A percentile compares a stretch with the other conserved stretches of the same genome.
phyloP scores from a whole-genome alignment of 2,797 vertebrate genomes.

The Crenichthys baileyi region DNA sequence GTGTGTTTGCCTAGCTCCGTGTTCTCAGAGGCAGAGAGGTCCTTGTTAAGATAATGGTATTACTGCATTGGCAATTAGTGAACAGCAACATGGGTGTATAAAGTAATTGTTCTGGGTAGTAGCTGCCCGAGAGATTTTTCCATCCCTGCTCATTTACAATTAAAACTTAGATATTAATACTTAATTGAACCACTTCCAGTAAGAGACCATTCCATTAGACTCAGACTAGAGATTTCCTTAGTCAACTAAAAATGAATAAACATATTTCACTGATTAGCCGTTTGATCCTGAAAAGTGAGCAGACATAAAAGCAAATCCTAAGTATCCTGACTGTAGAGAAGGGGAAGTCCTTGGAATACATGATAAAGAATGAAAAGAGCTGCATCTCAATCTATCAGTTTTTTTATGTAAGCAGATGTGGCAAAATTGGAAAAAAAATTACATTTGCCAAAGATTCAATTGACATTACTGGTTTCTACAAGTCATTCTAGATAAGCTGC shows the following conservation, averaged over 20 bases:
- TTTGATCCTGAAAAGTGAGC: too few species aligned
- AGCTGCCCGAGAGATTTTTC: slow-evolving; percentile 36
- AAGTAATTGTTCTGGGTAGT: slow-evolving; percentile 56
- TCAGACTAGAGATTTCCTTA: too few species aligned
- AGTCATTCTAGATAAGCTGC: background rate
- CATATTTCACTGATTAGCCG: too few species aligned
- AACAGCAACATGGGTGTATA: slow-evolving; percentile 52
- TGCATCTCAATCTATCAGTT: background rate
- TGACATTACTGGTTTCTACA: background rate
- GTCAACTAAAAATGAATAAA: too few species aligned
- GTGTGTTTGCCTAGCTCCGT: too few species aligned
- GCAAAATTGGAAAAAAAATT: background rate
- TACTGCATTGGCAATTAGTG: background rate
- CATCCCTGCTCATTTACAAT: slow-evolving; percentile 46
- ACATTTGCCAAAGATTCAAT: background rate
- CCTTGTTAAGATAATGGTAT: too few species aligned
- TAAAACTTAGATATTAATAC: slow-evolving; percentile 40
- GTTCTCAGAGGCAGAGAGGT: too few species aligned
- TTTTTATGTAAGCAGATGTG: background rate
- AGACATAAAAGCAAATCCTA: too few species aligned
- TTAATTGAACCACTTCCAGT: slow-evolving; percentile 29
- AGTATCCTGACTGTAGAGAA: too few species aligned
- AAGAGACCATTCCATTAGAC: slow-evolving; percentile 39
- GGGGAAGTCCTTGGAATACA: too few species aligned
- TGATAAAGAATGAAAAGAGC: too few species aligned